Evolutionary conservation across 2,797 vertebrate genomes (phyloP).

Genomic region (Rallus crepitans): DNA sequence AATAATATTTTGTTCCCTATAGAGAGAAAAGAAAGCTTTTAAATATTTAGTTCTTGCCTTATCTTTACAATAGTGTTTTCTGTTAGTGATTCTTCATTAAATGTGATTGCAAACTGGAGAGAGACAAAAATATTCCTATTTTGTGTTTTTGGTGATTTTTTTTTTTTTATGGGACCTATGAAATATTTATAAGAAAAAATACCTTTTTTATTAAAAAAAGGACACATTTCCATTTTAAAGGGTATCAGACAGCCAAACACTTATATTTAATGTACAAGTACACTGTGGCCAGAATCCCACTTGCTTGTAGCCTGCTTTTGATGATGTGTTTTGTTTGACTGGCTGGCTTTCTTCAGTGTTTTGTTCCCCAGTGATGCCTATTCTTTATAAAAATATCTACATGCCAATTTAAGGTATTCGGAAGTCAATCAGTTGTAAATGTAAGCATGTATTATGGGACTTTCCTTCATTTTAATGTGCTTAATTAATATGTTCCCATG

Average conservation of each 20-base stretch:
- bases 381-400: not conserved
- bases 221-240: not conserved
- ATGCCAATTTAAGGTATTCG: conserved; percentile 11
- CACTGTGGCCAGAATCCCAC: not conserved
- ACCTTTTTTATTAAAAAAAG: not conserved
- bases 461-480: conserved; percentile 33
- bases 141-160: not conserved
- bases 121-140: not conserved
- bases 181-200: not conserved
- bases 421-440: conserved; percentile 39
- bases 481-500: conserved; percentile 48
- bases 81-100: not conserved
- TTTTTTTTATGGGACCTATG: not conserved
- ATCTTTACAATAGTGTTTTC: not conserved
- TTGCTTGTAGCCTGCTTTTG: not conserved
- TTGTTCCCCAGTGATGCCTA: conserved; percentile 9
- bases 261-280: not conserved
- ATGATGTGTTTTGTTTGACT: not conserved
- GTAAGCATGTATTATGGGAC: not conserved
- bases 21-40: not conserved
- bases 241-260: not conserved
- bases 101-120: not conserved
- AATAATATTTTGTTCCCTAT: not conserved
- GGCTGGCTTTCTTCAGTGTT: not conserved
- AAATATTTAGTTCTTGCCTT: not conserved